Evolutionary conservation across 2,113 vertebrate species (phyloP).

Genomic region (Oriolus oriolus): DNA sequence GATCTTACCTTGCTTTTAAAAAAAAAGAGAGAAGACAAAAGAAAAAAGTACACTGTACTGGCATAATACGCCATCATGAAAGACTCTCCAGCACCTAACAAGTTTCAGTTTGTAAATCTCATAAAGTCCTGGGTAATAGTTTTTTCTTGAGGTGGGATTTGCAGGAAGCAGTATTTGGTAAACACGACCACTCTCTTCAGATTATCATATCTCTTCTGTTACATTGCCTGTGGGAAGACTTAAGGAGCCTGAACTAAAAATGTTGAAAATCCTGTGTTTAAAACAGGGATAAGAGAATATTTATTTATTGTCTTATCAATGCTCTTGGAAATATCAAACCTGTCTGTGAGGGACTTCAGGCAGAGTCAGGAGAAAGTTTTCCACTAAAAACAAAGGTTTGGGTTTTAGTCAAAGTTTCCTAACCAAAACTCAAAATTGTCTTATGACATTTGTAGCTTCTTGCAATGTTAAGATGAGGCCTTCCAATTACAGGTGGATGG

Average conservation of each 20-base stretch:
- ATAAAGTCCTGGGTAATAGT: neutral
- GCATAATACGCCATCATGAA: neutral
- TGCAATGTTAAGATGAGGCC: constrained; percentile 72
- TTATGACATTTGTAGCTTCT: constrained; percentile 54
- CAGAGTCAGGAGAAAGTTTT: neutral
- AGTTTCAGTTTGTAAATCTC: neutral
- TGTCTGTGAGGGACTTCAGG: neutral
- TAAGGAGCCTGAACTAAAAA: neutral
- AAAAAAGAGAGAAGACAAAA: rapidly evolving
- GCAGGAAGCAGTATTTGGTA: neutral
- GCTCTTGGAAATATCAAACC: neutral
- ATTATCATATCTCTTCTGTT: neutral
- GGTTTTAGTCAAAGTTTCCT: neutral
- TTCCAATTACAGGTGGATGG: constrained; percentile 91
- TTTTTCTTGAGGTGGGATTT: neutral
- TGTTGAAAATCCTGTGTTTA: neutral
- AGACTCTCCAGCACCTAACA: neutral
- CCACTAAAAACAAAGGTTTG: neutral
- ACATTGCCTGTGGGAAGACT: neutral
- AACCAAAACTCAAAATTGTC: constrained; percentile 19
- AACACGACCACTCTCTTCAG: neutral
- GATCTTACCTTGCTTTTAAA: neutral
- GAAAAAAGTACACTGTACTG: neutral
- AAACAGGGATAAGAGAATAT: neutral
- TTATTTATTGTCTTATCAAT: neutral